Conservation (phyloP, 2,888 invertebrate genomes). For the Eupithecia insigniata region DNA sequence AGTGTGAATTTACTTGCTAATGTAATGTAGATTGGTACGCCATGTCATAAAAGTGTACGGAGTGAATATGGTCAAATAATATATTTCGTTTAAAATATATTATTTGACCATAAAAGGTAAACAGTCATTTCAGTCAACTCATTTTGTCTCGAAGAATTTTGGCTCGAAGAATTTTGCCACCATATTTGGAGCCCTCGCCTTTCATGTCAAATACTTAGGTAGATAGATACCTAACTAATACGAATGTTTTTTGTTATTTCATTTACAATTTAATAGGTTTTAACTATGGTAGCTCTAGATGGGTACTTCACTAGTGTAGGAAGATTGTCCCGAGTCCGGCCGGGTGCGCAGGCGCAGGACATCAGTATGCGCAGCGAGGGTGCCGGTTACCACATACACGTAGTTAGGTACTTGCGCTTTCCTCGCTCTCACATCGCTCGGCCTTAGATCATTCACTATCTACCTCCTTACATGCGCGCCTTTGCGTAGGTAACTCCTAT, state of each 20-base stretch:
- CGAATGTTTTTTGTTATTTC: too few relatives aligned
- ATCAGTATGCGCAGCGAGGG: constrained; percentile 54
- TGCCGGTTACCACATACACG: constrained; percentile 68
- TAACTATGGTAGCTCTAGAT: background rate
- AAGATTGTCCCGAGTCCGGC: constrained; percentile 46
- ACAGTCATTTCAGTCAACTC: background rate
- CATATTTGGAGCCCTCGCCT: background rate
- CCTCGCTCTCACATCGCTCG: constrained; percentile 69
- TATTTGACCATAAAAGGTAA: background rate
- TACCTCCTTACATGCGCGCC: constrained; percentile 20
- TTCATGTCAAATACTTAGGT: background rate
- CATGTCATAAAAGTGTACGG: background rate
- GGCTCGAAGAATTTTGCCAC: background rate
- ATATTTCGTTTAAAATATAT: too few relatives aligned
- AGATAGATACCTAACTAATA: background rate
- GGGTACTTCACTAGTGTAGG: background rate
- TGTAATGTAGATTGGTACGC: background rate
- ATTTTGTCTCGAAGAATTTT: background rate
- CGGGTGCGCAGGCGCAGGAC: constrained; percentile 51
- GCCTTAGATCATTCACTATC: constrained; percentile 38
- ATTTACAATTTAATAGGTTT: too few relatives aligned
- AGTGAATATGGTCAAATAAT: background rate
- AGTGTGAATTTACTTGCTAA: background rate
- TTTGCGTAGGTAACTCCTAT: constrained; percentile 38
- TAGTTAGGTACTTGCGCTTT: constrained; percentile 72